Evolutionary conservation across 2,797 vertebrate species (phyloP), one percentile per base, ranked within the genome.

Genomic region (Erpetoichthys calabaricus): DNA sequence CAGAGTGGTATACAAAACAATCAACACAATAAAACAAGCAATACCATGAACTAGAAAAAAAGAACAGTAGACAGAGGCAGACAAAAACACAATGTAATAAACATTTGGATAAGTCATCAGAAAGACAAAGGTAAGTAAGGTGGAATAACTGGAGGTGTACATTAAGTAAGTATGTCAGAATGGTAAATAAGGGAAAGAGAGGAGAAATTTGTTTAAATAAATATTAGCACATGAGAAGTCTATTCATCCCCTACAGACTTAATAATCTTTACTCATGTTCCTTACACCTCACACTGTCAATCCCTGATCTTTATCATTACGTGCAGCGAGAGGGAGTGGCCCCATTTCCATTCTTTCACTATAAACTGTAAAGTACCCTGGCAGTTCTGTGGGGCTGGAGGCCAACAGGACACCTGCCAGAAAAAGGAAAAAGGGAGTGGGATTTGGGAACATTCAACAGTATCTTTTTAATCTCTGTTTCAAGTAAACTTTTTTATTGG

Each of bases 401-500:
- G 75, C 80, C 70, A 83, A 44, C 53, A 75, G 78, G 75, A 78
- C 71, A 77, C 72, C 70, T 75, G 77, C 73, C 75, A 82, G 73
- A 57, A 51, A 7, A n/a, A 25, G 25, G 25, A 25, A 25, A 25
- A 25, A 25, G 25, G 25, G 25, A 25, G 25, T 25, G 25, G 25
- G 25, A 25, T 25, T 25, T 25, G 25, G 25, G 25, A 25, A 25
- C 25, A 25, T 25, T 25, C 25, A 77, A 77, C 67, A 69, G 67
- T 66, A 77, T 72, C 70, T 79, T 67, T 76, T 64, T 74, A 74
- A 79, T 70, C 65, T 62, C 57, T 8, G 43, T 52, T 65, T 75
- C 58, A 63, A 25, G 71, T 68, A 72, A 74, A 77, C 72, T 63
- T 68, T 68, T 55, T 69, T 65, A 62, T 67, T 44, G 44, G 25